phyloP scores from a whole-genome alignment of 2,888 invertebrate genomes.

The Catocala fraxini region DNA sequence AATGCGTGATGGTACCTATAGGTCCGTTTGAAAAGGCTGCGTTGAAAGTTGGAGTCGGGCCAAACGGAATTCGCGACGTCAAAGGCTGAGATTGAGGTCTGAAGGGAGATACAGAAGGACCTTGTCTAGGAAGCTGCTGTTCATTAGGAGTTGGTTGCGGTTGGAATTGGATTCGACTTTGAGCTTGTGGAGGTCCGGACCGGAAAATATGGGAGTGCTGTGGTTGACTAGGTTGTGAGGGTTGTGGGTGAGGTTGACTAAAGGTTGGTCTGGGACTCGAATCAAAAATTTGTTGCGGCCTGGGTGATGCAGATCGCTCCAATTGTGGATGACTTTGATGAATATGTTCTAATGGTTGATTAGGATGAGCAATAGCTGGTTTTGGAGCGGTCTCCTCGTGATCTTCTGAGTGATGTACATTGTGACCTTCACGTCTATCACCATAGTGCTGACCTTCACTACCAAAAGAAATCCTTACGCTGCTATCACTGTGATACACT shows the following conservation, averaged over 20 bases:
- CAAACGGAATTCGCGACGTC: slow-evolving; percentile 70
- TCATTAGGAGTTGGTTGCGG: slow-evolving; percentile 76
- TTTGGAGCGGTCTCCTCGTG: slow-evolving; percentile 90
- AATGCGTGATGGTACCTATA: slow-evolving; percentile 66
- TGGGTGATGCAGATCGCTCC: slow-evolving; percentile 69
- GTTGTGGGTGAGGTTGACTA: slow-evolving; percentile 54
- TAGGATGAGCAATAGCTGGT: slow-evolving; percentile 87
- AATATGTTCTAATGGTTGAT: slow-evolving; percentile 65
- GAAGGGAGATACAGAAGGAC: slow-evolving; percentile 75
- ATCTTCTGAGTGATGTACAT: slow-evolving; percentile 64
- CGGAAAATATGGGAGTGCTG: slow-evolving; percentile 65
- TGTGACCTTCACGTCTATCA: slow-evolving; percentile 70
- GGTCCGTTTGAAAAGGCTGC: slow-evolving; percentile 69
- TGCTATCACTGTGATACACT: slow-evolving; percentile 93
- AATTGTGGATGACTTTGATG: slow-evolving; percentile 56
- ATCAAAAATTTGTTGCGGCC: slow-evolving; percentile 65
- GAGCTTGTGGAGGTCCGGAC: slow-evolving; percentile 70
- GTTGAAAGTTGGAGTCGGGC: slow-evolving; percentile 66
- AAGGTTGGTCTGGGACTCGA: slow-evolving; percentile 58
- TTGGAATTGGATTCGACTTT: slow-evolving; percentile 82
- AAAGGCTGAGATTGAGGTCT: slow-evolving; percentile 65
- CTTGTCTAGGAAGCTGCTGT: slow-evolving; percentile 81
- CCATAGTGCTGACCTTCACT: slow-evolving; percentile 86
- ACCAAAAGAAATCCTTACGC: slow-evolving; percentile 94
- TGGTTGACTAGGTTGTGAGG: slow-evolving; percentile 35